Conservation (phyloP, 2,797 vertebrate genomes). For the Mionectes olivaceus region DNA sequence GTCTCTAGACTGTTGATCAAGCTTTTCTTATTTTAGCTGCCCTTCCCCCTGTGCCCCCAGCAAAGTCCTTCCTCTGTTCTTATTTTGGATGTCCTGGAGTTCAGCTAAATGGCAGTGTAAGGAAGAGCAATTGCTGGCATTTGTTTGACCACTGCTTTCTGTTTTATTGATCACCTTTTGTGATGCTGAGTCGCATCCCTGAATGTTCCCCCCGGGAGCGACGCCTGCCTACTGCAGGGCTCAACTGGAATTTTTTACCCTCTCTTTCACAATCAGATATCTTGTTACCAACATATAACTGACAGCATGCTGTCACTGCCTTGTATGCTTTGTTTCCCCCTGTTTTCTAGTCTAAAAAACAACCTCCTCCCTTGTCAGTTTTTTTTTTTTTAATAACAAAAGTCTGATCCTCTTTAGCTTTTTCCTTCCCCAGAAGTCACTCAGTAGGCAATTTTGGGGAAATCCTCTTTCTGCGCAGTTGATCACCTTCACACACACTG, state of each 20-base stretch:
- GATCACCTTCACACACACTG: background rate
- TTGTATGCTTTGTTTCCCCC: background rate
- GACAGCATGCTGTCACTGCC: background rate
- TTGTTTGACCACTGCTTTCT: background rate
- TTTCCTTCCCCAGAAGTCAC: background rate
- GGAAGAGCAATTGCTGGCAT: background rate
- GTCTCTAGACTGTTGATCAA: background rate
- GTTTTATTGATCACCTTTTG: background rate
- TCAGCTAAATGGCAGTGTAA: background rate
- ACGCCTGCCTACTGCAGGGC: background rate
- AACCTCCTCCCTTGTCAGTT: background rate
- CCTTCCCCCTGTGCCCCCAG: background rate
- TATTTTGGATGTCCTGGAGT: background rate
- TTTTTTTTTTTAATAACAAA: background rate
- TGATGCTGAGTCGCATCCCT: background rate
- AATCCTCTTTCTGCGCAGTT: background rate
- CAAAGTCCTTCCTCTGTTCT: background rate
- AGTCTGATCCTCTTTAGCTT: background rate
- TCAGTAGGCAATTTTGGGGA: accelerated
- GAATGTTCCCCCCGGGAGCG: background rate
- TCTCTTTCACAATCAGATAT: background rate
- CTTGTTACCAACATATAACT: background rate
- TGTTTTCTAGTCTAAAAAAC: background rate
- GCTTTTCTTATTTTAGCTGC: background rate
- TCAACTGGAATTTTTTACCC: background rate